Evolutionary conservation across 1,140 invertebrate species (phyloP).

Genomic region (Intoshia linei): DNA sequence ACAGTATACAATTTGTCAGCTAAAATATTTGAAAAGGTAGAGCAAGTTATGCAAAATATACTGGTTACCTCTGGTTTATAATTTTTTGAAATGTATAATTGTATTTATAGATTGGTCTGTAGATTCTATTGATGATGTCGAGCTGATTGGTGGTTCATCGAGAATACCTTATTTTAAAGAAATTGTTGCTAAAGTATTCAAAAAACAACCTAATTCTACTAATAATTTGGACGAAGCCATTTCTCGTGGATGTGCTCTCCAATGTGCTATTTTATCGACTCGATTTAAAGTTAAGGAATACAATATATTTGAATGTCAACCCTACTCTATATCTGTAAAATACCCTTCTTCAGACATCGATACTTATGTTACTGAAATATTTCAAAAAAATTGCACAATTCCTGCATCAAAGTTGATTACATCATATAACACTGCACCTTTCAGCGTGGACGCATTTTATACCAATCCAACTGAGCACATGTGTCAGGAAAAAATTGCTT

Average conservation of each 20-base stretch:
- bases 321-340: slow-evolving; percentile 48
- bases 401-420: slow-evolving; percentile 73
- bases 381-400: slow-evolving; percentile 47
- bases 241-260: slow-evolving; percentile 61
- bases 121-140: slow-evolving; percentile 63
- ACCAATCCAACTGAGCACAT: slow-evolving; percentile 10
- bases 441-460: slow-evolving; percentile 44
- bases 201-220: slow-evolving; percentile 54
- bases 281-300: slow-evolving; percentile 77
- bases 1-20: too few species aligned
- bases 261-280: slow-evolving; percentile 60
- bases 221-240: slow-evolving; percentile 91
- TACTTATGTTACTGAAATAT: slow-evolving; percentile 32
- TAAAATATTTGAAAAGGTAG: too few species aligned
- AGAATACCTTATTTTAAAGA: slow-evolving; percentile 63
- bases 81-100: too few species aligned
- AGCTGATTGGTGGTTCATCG: slow-evolving; percentile 72
- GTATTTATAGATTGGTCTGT: too few species aligned
- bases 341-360: slow-evolving; percentile 29
- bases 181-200: slow-evolving; percentile 44
- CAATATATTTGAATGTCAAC: slow-evolving; percentile 56
- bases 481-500: slow-evolving; percentile 23
- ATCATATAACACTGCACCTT: slow-evolving; percentile 52
- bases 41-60: too few species aligned
- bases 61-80: too few species aligned